Conservation (phyloP, 2,888 invertebrate species). For the Lepeophtheirus nordmannii region DNA sequence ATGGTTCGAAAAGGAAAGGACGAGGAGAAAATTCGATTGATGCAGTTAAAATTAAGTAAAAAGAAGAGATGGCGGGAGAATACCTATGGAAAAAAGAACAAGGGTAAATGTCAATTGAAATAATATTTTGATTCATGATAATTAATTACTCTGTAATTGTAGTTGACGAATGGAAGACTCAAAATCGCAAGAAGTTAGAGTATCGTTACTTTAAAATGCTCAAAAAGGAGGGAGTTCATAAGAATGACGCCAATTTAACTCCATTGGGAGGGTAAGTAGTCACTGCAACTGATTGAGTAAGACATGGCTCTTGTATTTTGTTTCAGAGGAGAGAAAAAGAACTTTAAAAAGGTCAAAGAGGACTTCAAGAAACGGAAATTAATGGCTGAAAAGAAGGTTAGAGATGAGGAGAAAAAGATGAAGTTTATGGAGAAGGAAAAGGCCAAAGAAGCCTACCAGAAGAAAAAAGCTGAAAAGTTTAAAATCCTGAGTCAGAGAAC, state of each 20-base stretch:
- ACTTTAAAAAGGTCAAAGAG: slow-evolving; percentile 39
- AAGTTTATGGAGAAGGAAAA: slow-evolving; percentile 34
- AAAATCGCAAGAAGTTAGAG: slow-evolving; percentile 44
- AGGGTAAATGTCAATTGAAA: slow-evolving; percentile 33
- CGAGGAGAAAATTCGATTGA: no score
- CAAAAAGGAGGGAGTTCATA: slow-evolving; percentile 30
- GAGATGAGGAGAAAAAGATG: slow-evolving; percentile 36
- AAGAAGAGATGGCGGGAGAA: slow-evolving; percentile 50
- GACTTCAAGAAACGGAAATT: slow-evolving; percentile 38
- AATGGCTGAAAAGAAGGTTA: slow-evolving; percentile 42
- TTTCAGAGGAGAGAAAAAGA: slow-evolving; percentile 28
- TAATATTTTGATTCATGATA: slow-evolving; percentile 13
- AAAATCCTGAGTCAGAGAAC: slow-evolving; percentile 60
- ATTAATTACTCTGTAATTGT: slow-evolving; percentile 24
- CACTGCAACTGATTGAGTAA: no score
- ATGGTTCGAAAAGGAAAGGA: no score
- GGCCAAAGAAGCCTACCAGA: slow-evolving; percentile 39
- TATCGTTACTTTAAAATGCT: slow-evolving; percentile 44
- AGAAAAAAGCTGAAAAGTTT: slow-evolving; percentile 51
- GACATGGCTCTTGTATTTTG: no score
- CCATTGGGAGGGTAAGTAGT: slow-evolving; percentile 31
- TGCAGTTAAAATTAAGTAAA: slow-evolving; percentile 43
- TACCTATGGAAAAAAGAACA: slow-evolving; percentile 53
- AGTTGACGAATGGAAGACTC: slow-evolving; percentile 51
- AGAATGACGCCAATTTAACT: slow-evolving; percentile 34